Evolutionary conservation across 2,113 vertebrate genomes (phyloP), one percentile per base, ranked within the genome.

Genomic region (Rhagologus leucostigma): DNA sequence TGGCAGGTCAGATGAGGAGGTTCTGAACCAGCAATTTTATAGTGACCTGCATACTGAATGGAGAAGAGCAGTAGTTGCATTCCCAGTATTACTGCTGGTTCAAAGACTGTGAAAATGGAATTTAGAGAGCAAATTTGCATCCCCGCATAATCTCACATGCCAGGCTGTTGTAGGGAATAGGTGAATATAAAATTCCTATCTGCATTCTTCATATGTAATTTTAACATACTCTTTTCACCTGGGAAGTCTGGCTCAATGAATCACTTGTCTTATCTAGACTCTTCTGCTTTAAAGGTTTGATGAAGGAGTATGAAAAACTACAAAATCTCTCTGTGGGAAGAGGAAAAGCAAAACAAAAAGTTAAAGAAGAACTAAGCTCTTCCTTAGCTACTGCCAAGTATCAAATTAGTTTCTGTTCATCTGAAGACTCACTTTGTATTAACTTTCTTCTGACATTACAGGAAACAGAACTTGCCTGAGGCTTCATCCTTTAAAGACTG

Each of bases 331-430:
- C 90, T 89, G 65, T 69, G 73, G 82, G 47, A 91, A 78, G 82
- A 94, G 20, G 26, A 95, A 73, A 93, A 96, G 39, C 73, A 94
- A 94, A 88, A 90, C 44, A 67, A 91, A 73, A 97, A 83, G 80
- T 93, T 93, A 78, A 63, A 93, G 81, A 91, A 93, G 87, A 92
- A 96, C 91, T 92, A 94, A 97, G 49, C 89, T 94, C 52, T 90
- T 85, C 64, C 87, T 97, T 89, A 94, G 78, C 77, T 96, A 94
- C 87, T 94, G 95, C 96, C 97, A 97, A 97, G 90, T 94, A 97
- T 97, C 96, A 95, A 95, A 98, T 97, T 97, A 98, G 95, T 96
- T 98, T 97, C 97, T 96, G 67, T 95, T 98, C 97, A 98, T 98
- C 95, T 98, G 97, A 97, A 97, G 95, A 96, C 93, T 91, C 46